Evolutionary conservation across 2,113 vertebrate species (phyloP), one percentile per base, ranked within the genome.

Genomic region (Tupaia tana): DNA sequence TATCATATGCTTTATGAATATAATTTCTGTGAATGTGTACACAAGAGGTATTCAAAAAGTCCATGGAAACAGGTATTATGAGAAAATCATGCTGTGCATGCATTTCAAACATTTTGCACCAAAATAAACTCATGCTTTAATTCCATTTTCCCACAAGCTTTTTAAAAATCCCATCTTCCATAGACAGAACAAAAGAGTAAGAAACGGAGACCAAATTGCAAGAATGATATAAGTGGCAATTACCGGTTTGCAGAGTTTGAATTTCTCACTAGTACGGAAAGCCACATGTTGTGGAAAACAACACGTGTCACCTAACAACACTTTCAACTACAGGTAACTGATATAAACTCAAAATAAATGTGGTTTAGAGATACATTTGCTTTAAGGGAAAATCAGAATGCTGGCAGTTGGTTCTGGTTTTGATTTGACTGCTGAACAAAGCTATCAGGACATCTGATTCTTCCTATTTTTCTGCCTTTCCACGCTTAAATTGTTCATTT

Each of bases 301-400:
- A 31, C 19, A 77, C 31, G 5, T n/a, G 11, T 63, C 54, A 34
- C 6, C 4, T 22, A 56, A 19, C 78, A 83, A 82, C 73, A 56
- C 61, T 85, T 64, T 81, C 12, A 69, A 16, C 7, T 69, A 9
- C n/a, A 69, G n/a, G 43, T 92, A 54, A 34, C 7, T 82, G 20
- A 20, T 52, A 90, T 63, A 81, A 85, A 87, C 3, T 61, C 14
- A 88, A 71, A 94, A 66, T 84, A 79, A 90, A 75, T 81, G 31
- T 86, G 16, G n/a, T 43, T 22, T 88, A 64, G 70, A 58, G 15
- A 58, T n/a, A 79, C 3, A 11, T 34, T 88, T 91, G 24, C 27
- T 66, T 84, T 31, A 61, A 66, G 24, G 15, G 94, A 69, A 86
- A 69, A 63, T 56, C 10, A 84, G 31, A 86, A 22, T 9, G 7